Percentiles rank a stretch among this genome's conserved stretches.
Conservation (phyloP, 2,113 vertebrate species). For the Limnothrissa miodon region DNA sequence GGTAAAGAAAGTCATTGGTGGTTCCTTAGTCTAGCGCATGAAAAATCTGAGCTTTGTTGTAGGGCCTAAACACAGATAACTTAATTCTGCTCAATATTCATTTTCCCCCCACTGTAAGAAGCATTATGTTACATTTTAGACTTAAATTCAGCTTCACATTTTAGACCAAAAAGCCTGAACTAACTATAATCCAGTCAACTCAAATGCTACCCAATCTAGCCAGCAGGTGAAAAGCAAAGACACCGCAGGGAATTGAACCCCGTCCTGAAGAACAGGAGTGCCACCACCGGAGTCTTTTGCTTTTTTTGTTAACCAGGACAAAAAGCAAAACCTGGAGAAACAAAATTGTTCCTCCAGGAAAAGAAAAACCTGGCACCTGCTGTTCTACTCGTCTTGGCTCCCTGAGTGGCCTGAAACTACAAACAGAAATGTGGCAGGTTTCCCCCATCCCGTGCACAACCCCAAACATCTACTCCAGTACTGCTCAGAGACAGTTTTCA, state of each 20-base stretch:
- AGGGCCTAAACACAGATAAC: no score
- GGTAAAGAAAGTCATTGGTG: no score
- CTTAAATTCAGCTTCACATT: no score
- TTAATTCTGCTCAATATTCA: no score
- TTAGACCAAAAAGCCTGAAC: no score
- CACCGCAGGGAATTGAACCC: constrained; percentile 91
- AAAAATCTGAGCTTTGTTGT: no score
- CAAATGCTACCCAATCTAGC: not conserved
- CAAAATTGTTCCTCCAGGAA: constrained; percentile 88
- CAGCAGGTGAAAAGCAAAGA: constrained; percentile 76
- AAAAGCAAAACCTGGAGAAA: constrained; percentile 98
- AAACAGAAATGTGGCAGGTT: constrained; percentile 54
- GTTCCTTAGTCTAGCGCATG: no score
- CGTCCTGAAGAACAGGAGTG: constrained; percentile 83
- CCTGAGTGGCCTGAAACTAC: constrained; percentile 62
- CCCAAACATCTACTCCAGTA: not conserved
- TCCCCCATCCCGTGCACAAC: constrained; percentile 53
- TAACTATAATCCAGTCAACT: not conserved
- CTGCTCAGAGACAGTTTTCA: not conserved
- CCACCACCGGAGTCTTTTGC: constrained; percentile 95
- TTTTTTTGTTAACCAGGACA: constrained; percentile 81
- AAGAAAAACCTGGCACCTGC: constrained; percentile 82
- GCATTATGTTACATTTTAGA: no score
- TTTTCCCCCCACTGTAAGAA: no score
- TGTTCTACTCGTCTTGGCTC: constrained; percentile 58